These are phyloP conservation scores for Cryptosula pallasiana DNA, from an alignment of 2,888 invertebrate species.

Conservation along the genomic window DNA sequence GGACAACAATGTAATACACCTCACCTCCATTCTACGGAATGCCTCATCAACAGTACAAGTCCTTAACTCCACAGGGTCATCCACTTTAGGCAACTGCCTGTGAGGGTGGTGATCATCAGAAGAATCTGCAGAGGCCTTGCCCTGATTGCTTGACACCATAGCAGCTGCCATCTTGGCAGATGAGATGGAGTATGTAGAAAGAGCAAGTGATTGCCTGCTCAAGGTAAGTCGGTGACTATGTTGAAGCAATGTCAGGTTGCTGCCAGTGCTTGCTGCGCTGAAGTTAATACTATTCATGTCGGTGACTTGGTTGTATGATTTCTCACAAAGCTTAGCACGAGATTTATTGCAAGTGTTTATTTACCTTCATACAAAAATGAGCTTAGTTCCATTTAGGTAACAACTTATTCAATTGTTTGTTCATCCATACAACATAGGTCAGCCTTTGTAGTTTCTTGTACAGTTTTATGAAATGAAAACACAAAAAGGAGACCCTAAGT, in stretches of 20 bases:
- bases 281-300: slow-evolving; percentile 18
- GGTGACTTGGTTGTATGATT: background rate
- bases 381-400: no score
- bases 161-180: background rate
- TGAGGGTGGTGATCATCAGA: background rate
- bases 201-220: background rate
- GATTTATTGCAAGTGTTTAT: background rate
- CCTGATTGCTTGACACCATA: background rate
- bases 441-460: no score
- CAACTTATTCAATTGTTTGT: no score
- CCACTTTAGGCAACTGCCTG: background rate
- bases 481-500: no score
- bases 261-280: slow-evolving; percentile 15
- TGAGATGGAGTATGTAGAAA: background rate
- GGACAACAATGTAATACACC: no score
- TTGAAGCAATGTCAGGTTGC: background rate
- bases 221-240: background rate
- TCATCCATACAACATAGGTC: no score
- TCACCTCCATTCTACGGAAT: slow-evolving; percentile 19
- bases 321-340: background rate
- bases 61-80: background rate
- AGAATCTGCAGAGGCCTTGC: background rate
- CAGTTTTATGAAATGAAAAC: no score
- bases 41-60: background rate
- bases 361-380: background rate